Percentiles rank a stretch among this genome's conserved stretches.
Evolutionary conservation across 2,113 vertebrate species (phyloP).

Genomic region (Nothoprocta pentlandii): DNA sequence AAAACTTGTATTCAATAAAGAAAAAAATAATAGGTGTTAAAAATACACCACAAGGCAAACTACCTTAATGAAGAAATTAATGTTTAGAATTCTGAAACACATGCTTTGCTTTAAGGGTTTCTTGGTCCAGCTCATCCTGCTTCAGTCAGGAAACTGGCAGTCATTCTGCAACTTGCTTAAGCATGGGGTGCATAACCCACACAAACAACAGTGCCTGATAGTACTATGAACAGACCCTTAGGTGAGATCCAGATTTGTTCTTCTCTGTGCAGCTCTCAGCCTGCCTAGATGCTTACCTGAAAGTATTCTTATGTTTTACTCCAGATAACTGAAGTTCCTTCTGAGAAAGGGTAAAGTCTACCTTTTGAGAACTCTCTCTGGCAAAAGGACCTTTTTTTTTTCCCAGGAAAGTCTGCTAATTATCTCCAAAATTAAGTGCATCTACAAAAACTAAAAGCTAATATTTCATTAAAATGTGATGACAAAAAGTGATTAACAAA

Average conservation of each 20-base stretch:
- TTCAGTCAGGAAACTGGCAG: neutral
- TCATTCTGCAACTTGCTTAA: neutral
- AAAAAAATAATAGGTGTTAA: neutral
- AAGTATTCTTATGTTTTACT: neutral
- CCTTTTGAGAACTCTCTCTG: neutral
- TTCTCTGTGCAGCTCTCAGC: neutral
- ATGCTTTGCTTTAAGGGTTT: neutral
- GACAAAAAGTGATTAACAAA: neutral
- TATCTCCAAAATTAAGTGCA: neutral
- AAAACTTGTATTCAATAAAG: neutral
- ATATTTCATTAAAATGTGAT: neutral
- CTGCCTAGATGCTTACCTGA: rapidly evolving
- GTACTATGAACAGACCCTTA: neutral
- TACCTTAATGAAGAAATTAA: neutral
- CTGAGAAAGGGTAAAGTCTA: neutral
- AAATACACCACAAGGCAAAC: neutral
- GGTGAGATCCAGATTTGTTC: neutral
- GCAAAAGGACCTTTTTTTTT: neutral
- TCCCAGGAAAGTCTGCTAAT: neutral
- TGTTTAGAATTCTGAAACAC: neutral
- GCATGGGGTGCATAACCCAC: neutral
- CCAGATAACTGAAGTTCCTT: neutral
- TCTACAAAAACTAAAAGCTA: neutral
- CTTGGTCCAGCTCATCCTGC: neutral
- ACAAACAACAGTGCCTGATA: neutral